A percentile compares a stretch with the other conserved stretches of the same genome.
Conservation (phyloP, 1,140 invertebrate genomes). For the Metopolophium dirhodum region DNA sequence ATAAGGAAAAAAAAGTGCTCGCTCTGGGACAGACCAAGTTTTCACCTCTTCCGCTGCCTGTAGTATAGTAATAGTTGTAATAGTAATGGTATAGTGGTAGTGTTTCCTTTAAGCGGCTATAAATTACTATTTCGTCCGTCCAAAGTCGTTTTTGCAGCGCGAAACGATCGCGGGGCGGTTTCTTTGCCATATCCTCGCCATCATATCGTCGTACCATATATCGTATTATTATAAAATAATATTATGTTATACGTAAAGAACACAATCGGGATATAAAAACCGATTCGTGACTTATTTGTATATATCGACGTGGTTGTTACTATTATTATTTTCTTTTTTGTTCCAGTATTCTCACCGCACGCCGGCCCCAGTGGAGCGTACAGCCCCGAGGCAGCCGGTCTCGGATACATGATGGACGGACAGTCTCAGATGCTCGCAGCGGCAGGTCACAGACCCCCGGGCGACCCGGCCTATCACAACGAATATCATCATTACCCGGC, state of each 20-base stretch:
- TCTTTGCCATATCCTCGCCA: background rate
- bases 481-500: constrained; percentile 85
- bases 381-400: constrained; percentile 85
- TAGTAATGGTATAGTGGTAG: background rate
- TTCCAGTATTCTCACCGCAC: constrained; percentile 85
- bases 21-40: constrained; percentile 9
- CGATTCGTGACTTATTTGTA: background rate
- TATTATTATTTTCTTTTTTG: constrained; percentile 60
- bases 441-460: constrained; percentile 80
- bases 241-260: background rate
- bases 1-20: constrained; percentile 18
- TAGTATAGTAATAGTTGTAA: background rate
- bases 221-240: background rate
- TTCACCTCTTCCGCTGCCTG: background rate
- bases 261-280: background rate
- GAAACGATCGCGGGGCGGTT: constrained; percentile 3
- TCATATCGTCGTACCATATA: too few species aligned
- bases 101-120: constrained; percentile 40
- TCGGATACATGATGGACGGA: constrained; percentile 97
- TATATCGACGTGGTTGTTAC: background rate
- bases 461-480: constrained; percentile 87
- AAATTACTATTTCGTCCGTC: constrained; percentile 41
- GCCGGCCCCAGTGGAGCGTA: constrained; percentile 92
- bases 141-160: constrained; percentile 21
- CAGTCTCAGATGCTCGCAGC: constrained; percentile 82